These are phyloP conservation scores for Pomatostomus ruficeps DNA, from an alignment of 2,113 vertebrate species.

Conservation along the genomic window DNA sequence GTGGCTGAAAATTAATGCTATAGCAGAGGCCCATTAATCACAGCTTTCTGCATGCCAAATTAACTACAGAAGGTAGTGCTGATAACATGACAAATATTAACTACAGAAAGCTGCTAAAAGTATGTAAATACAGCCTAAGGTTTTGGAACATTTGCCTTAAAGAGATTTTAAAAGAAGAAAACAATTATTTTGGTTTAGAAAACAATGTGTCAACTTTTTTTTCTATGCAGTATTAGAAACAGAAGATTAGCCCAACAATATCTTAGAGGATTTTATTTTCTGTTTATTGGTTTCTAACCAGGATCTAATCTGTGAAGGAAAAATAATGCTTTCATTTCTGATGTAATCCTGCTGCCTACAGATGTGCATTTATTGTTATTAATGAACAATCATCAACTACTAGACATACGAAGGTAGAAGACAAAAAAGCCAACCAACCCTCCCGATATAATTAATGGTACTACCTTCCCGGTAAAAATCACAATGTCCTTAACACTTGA, in stretches of 20 bases:
- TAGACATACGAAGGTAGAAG: not conserved
- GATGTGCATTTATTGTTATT: not conserved
- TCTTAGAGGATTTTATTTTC: not conserved
- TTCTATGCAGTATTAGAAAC: conserved; percentile 17
- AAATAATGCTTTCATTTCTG: not conserved
- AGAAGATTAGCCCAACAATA: not conserved
- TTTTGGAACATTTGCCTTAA: conserved; percentile 24
- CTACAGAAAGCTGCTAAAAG: conserved; percentile 50
- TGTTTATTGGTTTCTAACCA: conserved; percentile 30
- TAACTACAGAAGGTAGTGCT: conserved; percentile 55
- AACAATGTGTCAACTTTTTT: conserved; percentile 3
- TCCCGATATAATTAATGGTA: not conserved
- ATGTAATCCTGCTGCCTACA: not conserved
- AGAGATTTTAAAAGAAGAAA: conserved; percentile 26
- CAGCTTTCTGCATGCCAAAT: conserved; percentile 31
- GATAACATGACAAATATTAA: conserved; percentile 61
- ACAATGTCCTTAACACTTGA: not conserved
- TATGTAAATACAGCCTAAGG: conserved; percentile 36
- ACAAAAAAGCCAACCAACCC: not conserved
- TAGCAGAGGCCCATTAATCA: conserved; percentile 52
- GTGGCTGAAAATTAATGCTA: conserved; percentile 54
- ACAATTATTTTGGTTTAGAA: not conserved
- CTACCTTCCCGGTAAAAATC: not conserved
- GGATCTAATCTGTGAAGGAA: conserved; percentile 32
- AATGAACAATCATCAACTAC: not conserved